Evolutionary conservation across 2,888 invertebrate species (phyloP).

Genomic region (Thecocarcelia acutangulata): DNA sequence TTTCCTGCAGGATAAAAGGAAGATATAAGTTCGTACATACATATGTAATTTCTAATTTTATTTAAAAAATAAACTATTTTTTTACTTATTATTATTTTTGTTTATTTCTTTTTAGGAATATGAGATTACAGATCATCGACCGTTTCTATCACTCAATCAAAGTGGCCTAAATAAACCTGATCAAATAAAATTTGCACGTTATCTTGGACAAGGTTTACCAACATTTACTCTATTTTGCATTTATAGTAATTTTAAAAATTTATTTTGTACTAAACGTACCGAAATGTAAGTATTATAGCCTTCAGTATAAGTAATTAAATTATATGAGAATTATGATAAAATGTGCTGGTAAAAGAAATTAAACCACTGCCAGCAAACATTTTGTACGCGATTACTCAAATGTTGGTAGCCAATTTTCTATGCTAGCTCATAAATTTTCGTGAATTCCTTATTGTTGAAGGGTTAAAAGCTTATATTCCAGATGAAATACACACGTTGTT

Average conservation of each 20-base stretch:
- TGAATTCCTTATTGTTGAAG: no score
- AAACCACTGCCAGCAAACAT: no score
- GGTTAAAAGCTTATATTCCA: no score
- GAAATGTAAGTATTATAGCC: constrained; percentile 80
- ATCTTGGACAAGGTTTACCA: constrained; percentile 81
- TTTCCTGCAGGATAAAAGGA: no score
- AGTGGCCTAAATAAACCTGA: constrained; percentile 81
- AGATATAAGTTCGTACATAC: no score
- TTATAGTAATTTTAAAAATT: constrained; percentile 82
- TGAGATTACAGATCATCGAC: constrained; percentile 80
- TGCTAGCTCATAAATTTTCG: no score
- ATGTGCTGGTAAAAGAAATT: no score
- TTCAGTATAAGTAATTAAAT: background rate
- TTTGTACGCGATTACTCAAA: no score
- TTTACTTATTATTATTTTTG: constrained; percentile 11
- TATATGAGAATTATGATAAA: background rate
- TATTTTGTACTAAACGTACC: constrained; percentile 81
- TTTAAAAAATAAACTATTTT: constrained; percentile 46
- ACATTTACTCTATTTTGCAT: constrained; percentile 81
- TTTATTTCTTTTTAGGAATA: constrained; percentile 76
- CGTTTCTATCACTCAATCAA: constrained; percentile 80
- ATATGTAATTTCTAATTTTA: background rate
- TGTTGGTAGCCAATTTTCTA: no score
- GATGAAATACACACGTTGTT: no score
- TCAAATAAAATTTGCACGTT: constrained; percentile 81